Base-by-base conservation (phyloP, 2,113 vertebrate genomes). In the Gulo gulo region DNA sequence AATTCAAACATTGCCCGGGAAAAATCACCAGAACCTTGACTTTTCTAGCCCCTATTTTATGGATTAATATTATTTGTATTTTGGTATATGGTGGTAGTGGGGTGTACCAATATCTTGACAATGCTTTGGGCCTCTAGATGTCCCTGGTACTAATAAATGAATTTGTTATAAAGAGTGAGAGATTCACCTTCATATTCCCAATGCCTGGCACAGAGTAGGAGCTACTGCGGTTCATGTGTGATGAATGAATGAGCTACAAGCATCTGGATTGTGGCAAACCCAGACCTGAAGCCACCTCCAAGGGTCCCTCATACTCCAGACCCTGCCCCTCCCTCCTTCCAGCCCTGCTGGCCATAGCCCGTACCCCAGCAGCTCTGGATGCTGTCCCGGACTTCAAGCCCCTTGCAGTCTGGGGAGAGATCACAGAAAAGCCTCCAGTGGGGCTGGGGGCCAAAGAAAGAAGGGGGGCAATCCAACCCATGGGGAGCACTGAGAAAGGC, bases 321-420 rank as follows among this genome's bases (percentile, higher is more conserved):
- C 15, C 78, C 65, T 6, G 11, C 34, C 81, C 86, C 61, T 16
- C 91, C 96, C 4, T 0, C 79, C 34, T 16, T 88, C 85, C 2
- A 0, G 82, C 79, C 81, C 11, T 47, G 2, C 0, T 0, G 88
- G 69, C 95, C 90, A 85, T 76, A 95, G 78, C 91, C 97, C 98
- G 78, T 98, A 99, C 99, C 98, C 98, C 97, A 98, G 97, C 99
- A 99, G 93, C 98, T 98, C 63, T 93, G 98, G 59, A 99, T 59
- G 4, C 94, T 94, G 91, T 95, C 91, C 95, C 45, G 97, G 88
- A 98, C 98, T 14, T 85, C 26, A 0, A 97, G 98, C 97, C 98
- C 98, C 0, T 95, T 98, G 96, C 99, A 99, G 84, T 98, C 99
- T 99, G 98, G 0, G 18, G 96, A 97, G 85, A 93, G 98, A 97